Base-by-base conservation (phyloP, 2,797 vertebrate genomes). In the Odontamblyopus lacepedii region DNA sequence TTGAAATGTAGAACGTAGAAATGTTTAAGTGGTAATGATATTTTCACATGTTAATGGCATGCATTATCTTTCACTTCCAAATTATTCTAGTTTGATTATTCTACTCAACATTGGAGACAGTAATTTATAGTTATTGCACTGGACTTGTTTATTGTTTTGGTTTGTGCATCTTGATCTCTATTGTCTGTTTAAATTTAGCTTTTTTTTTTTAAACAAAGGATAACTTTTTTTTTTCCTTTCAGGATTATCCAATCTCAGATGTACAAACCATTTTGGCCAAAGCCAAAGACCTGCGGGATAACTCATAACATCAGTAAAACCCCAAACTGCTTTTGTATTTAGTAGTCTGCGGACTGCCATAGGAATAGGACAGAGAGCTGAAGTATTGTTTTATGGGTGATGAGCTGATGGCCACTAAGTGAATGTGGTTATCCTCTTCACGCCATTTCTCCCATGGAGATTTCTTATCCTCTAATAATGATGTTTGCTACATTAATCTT, bases 241-340 rank as follows among this genome's bases (percentile, higher is more conserved):
- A 99, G 98, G 97, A 99, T 86, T 99, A 99, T 78, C 98, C 98
- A 3, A 98, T 97, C 91, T 95, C 96, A 15, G 97, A 99, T 26
- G 96, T 99, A 64, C 95, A 95, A 83, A 94, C 93, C 77, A 98
- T 99, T 90, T 87, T 99, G 84, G 96, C 93, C 85, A 98, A 96
- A 84, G 98, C 97, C 78, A 99, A 97, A 93, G 96, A 98, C 8
- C 95, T 99, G 74, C 97, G 96, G 82, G 96, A 96, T 59, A 92
- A 94, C 8, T 95, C 95, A 67, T 97, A 96, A 93, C 87, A 70
- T 78, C 60, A 6, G 50, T 63, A 71, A 75, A 63, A 68, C 26
- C 62, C 66, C 68, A 70, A 60, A 74, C 77, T 81, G 67, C 72
- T 82, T 72, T 72, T 77, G 66, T 76, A 80, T 69, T 78, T 16